Conservation (phyloP, 1,140 invertebrate species). For the Drosophila simulans region DNA sequence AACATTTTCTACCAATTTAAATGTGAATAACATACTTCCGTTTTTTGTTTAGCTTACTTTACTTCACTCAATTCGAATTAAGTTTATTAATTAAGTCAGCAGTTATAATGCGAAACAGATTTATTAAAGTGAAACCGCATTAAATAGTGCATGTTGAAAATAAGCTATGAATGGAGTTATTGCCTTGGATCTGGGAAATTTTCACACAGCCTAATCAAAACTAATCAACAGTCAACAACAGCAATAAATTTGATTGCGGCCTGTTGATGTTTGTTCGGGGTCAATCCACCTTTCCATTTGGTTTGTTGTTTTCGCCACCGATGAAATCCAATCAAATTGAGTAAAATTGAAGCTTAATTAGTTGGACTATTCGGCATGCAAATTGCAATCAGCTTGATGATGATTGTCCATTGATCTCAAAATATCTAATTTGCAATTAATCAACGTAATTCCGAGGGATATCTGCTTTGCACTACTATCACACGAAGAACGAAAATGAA, state of each 20-base stretch:
- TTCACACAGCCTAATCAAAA: slow-evolving; percentile 60
- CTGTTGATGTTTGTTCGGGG: slow-evolving; percentile 41
- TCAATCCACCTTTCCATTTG: slow-evolving; percentile 28
- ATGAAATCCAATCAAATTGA: slow-evolving; percentile 46
- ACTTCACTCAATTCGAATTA: too few relatives aligned
- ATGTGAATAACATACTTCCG: too few relatives aligned
- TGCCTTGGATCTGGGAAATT: slow-evolving; percentile 14
- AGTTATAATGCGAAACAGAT: neutral
- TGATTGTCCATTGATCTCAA: slow-evolving; percentile 58
- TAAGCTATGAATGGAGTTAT: neutral
- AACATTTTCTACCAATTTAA: neutral
- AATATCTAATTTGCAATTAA: slow-evolving; percentile 51
- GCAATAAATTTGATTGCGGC: slow-evolving; percentile 20
- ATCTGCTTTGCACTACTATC: neutral
- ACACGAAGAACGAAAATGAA: neutral
- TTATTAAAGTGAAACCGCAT: neutral
- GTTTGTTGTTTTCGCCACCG: slow-evolving; percentile 1
- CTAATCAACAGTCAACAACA: slow-evolving; percentile 52
- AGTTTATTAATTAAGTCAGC: neutral
- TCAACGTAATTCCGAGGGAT: slow-evolving; percentile 29
- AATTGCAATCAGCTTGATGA: slow-evolving; percentile 45
- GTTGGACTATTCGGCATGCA: slow-evolving; percentile 40
- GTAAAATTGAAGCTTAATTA: slow-evolving; percentile 56
- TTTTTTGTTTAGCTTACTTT: too few relatives aligned
- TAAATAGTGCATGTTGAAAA: too few relatives aligned